Evolutionary conservation across 2,113 vertebrate genomes (phyloP), one percentile per base, ranked within the genome.

Genomic region (Struthidea cinerea): DNA sequence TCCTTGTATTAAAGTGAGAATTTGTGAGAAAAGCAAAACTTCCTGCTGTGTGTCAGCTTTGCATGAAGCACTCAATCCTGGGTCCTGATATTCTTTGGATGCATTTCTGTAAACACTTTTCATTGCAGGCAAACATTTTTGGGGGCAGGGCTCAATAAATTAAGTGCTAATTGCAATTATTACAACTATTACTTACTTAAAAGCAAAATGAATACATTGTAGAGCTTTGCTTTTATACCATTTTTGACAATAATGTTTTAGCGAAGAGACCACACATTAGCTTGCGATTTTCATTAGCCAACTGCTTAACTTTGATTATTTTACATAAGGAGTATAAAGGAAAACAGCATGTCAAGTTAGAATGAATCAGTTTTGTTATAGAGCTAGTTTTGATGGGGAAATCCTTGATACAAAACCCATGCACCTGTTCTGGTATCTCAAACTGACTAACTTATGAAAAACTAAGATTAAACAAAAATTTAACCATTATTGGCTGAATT

Each of bases 1-100:
- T 64, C 93, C 88, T 77, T 52, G 82, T 50, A 89, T 60, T 93
- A 91, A 95, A 83, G 75, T 16, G 94, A 97, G 97, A 97, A 97
- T 96, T 92, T 96, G 86, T 93, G 91, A 94, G 95, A 94, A 96
- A 94, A 97, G 97, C 96, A 96, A 41, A 93, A 89, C 81, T 92
- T 94, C 97, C 97, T 3, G 19, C 96, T 96, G 96, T 49, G 96
- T 61, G 57, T 96, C 96, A 97, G 91, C 90, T 95, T 94, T 93
- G 88, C 95, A 82, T 55, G 94, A 96, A 97, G 97, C 96, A 94
- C 85, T 93, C 39, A 15, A 85, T 27, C 84, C 91, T 47, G 78
- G 94, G 94, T 60, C 27, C 13, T 64, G 83, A 83, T 50, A 67
- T 53, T 87, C 84, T 37, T 94, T 2, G 0, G 87, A 83, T 76